Conservation (phyloP, 2,113 vertebrate genomes). For the Steatornis caripensis region DNA sequence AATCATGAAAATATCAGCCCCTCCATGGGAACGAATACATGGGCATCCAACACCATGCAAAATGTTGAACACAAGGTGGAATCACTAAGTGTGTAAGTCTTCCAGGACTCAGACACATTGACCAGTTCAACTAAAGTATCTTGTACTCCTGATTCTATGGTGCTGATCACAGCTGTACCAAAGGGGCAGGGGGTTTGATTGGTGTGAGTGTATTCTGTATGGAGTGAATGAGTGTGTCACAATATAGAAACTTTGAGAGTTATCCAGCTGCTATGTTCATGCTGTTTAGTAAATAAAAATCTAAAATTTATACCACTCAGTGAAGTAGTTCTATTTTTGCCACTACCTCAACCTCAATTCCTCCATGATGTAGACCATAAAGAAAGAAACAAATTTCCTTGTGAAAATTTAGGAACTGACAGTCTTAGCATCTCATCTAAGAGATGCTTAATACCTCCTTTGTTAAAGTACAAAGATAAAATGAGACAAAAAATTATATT, state of each 20-base stretch:
- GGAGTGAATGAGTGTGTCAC: neutral
- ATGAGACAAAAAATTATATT: fast-evolving
- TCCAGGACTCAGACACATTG: neutral
- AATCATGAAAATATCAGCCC: neutral
- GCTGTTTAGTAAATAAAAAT: neutral
- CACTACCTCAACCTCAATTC: neutral
- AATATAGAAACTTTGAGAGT: neutral
- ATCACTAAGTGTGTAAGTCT: fast-evolving
- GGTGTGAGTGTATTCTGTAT: neutral
- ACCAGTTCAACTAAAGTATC: neutral
- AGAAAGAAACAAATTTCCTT: neutral
- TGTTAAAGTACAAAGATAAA: neutral
- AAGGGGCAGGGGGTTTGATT: fast-evolving
- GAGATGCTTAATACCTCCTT: too few relatives aligned
- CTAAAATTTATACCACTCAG: neutral
- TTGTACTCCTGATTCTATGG: neutral
- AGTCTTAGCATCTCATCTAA: neutral
- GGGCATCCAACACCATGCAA: neutral
- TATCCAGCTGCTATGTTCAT: neutral
- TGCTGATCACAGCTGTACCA: neutral
- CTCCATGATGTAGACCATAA: neutral
- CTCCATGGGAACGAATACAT: neutral
- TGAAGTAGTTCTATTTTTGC: neutral
- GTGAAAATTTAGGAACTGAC: neutral
- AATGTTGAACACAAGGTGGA: neutral